Conservation (phyloP, 2,113 vertebrate species). For the Pseudorhombus dupliciocellatus region DNA sequence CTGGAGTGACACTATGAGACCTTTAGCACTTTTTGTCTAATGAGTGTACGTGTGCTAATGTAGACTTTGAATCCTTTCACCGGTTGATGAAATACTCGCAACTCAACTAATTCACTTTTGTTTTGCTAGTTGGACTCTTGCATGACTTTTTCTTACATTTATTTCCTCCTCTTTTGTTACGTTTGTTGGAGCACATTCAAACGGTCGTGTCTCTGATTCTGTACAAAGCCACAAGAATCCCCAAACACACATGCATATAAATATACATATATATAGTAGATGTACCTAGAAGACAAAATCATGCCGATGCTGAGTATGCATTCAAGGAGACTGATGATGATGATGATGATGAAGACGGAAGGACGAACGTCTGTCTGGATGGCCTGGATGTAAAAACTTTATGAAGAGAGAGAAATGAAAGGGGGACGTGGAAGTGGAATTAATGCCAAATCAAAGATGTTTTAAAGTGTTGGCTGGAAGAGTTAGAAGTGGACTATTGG, state of each 20-base stretch:
- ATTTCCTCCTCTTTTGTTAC: constrained; percentile 20
- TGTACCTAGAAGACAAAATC: constrained; percentile 62
- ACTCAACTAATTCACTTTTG: constrained; percentile 38
- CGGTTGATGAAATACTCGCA: constrained; percentile 34
- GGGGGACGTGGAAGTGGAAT: constrained; percentile 35
- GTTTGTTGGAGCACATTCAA: constrained; percentile 39
- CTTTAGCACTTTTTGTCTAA: constrained; percentile 38
- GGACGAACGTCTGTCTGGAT: constrained; percentile 33
- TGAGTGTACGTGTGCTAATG: constrained; percentile 53
- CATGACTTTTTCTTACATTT: constrained; percentile 61
- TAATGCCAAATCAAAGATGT: constrained; percentile 58
- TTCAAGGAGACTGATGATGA: constrained; percentile 38
- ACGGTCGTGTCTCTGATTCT: constrained; percentile 62
- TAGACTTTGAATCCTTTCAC: constrained; percentile 42
- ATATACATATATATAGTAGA: constrained; percentile 61
- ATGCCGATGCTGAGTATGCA: constrained; percentile 30
- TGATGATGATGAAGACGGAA: constrained; percentile 46
- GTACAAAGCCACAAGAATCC: constrained; percentile 74
- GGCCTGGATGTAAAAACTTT: constrained; percentile 37
- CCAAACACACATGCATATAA: constrained; percentile 57
- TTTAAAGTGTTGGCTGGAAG: constrained; percentile 21
- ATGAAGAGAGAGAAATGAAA: constrained; percentile 20
- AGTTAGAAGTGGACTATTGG: constrained; percentile 27
- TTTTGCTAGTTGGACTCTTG: constrained; percentile 60
- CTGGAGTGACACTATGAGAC: constrained; percentile 32